phyloP scores from a whole-genome alignment of 2,797 vertebrate genomes.

The Poeciliopsis presidionis region DNA sequence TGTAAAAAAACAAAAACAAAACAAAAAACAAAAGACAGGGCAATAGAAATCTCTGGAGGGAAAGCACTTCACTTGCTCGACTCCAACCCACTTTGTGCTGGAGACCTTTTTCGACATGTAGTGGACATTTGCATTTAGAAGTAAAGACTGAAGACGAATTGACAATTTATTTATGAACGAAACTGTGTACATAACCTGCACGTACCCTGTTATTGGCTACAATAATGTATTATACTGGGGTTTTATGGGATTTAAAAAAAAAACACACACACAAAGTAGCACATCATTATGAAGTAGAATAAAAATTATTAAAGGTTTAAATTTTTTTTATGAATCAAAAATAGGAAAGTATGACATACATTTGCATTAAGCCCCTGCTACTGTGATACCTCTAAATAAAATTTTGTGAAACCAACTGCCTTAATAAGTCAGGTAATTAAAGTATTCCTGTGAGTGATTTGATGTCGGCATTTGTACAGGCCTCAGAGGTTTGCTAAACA shows the following conservation, averaged over 20 bases:
- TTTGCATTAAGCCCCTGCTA: neutral
- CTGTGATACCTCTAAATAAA: neutral
- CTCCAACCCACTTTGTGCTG: neutral
- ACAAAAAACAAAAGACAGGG: constrained; percentile 21
- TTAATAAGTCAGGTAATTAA: neutral
- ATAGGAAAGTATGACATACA: neutral
- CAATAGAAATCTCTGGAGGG: constrained; percentile 8
- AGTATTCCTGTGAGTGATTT: neutral
- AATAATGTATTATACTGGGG: neutral
- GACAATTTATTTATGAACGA: constrained; percentile 5
- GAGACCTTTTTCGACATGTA: constrained; percentile 25
- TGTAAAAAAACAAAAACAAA: constrained; percentile 9
- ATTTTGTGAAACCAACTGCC: neutral
- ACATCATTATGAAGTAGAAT: neutral
- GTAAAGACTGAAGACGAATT: constrained; percentile 14
- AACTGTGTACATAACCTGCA: constrained; percentile 19
- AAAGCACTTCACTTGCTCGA: constrained; percentile 13
- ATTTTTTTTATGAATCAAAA: neutral
- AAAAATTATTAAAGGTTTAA: neutral
- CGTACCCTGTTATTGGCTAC: neutral
- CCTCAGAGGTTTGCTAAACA: neutral
- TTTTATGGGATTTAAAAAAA: neutral
- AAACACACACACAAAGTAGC: neutral
- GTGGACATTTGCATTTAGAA: constrained; percentile 6
- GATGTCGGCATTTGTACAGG: neutral